Conservation (phyloP, 2,888 invertebrate genomes). For the Mythimna pallens region DNA sequence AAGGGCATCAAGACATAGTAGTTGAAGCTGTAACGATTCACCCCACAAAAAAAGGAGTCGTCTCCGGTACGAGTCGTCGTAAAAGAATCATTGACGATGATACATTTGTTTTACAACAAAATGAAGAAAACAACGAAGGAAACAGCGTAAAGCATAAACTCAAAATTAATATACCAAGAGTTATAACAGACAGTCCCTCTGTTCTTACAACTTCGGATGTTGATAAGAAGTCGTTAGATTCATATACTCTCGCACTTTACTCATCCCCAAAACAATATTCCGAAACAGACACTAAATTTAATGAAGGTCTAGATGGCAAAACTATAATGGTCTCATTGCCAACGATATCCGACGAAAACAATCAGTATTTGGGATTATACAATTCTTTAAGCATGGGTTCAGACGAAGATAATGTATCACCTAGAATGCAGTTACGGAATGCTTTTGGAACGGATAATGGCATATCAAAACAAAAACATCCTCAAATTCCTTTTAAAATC, state of each 20-base stretch:
- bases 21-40: slow-evolving; percentile 60
- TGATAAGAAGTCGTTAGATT: slow-evolving; percentile 76
- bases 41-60: slow-evolving; percentile 41
- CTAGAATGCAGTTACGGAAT: slow-evolving; percentile 24
- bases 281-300: slow-evolving; percentile 61
- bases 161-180: slow-evolving; percentile 75
- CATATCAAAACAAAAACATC: slow-evolving; percentile 37
- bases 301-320: slow-evolving; percentile 35
- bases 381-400: slow-evolving; percentile 31
- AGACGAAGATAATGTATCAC: slow-evolving; percentile 24
- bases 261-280: slow-evolving; percentile 65
- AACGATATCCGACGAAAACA: slow-evolving; percentile 62
- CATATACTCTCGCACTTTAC: slow-evolving; percentile 67
- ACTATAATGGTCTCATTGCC: slow-evolving; percentile 59
- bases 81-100: slow-evolving; percentile 45
- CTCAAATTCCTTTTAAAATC: slow-evolving; percentile 5
- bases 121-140: slow-evolving; percentile 64
- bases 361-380: slow-evolving; percentile 44
- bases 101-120: slow-evolving; percentile 50
- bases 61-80: slow-evolving; percentile 13
- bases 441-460: slow-evolving; percentile 20
- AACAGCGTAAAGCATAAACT: slow-evolving; percentile 73
- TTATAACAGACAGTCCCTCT: slow-evolving; percentile 70
- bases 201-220: slow-evolving; percentile 67
- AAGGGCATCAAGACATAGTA: slow-evolving; percentile 61